Evolutionary conservation across 2,113 vertebrate genomes (phyloP).

Genomic region (Orthochromis indermauri): DNA sequence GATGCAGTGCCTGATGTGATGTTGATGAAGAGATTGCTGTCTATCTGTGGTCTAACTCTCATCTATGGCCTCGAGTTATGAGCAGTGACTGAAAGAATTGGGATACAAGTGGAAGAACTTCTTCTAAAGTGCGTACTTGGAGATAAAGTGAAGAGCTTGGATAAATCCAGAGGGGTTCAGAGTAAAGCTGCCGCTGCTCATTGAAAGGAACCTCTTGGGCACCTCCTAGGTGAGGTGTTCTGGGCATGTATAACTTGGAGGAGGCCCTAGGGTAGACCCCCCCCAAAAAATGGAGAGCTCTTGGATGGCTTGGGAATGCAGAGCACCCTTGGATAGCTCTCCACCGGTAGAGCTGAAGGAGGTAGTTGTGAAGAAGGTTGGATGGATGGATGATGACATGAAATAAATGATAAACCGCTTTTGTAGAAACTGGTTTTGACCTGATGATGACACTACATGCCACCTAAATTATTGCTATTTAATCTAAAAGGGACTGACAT

Average conservation of each 20-base stretch:
- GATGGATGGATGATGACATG: not conserved
- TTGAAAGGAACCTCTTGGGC: not conserved
- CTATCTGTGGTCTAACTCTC: not conserved
- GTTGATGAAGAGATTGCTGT: not conserved
- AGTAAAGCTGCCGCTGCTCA: not conserved
- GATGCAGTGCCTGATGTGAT: not conserved
- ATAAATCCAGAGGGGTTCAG: not conserved
- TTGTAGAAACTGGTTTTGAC: not conserved
- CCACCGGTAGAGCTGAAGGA: not conserved
- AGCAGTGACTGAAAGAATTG: not conserved
- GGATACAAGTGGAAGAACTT: not conserved
- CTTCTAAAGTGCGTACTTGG: not conserved
- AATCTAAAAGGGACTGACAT: not conserved
- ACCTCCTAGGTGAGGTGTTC: not conserved
- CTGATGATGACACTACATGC: not conserved
- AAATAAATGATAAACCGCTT: not conserved
- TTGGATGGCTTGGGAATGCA: not conserved
- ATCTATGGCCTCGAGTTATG: not conserved
- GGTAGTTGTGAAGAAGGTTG: not conserved
- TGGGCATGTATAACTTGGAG: not conserved
- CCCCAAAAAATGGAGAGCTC: fast-evolving
- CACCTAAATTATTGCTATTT: not conserved
- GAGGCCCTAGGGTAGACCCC: not conserved
- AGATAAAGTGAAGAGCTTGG: not conserved
- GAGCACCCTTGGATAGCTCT: not conserved